Evolutionary conservation across 2,888 invertebrate species (phyloP).

Genomic region (Tipula confusa): DNA sequence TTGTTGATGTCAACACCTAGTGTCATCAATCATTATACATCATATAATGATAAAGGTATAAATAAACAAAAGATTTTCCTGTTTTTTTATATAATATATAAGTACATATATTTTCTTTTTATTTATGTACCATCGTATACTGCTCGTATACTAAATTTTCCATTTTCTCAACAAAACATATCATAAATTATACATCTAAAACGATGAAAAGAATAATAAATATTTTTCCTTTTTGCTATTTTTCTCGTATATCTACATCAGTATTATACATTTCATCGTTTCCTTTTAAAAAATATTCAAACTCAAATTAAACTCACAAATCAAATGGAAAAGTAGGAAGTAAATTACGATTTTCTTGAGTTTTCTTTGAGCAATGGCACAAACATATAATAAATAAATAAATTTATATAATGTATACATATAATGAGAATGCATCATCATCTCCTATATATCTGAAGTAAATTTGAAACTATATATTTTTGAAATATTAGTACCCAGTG

Average conservation of each 20-base stretch:
- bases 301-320: neutral
- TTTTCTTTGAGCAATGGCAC: neutral
- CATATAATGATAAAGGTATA: neutral
- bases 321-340: neutral
- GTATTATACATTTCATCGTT: neutral
- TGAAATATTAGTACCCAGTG: neutral
- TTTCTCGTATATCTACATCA: neutral
- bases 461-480: neutral
- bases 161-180: neutral
- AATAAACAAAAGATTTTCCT: neutral
- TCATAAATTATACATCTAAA: neutral
- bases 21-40: neutral
- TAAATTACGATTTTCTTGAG: neutral
- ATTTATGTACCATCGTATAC: neutral
- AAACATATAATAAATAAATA: constrained; percentile 3
- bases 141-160: neutral
- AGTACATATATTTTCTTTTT: neutral
- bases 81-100: neutral
- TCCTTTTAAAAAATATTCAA: neutral
- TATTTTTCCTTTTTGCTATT: neutral
- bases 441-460: neutral
- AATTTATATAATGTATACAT: neutral
- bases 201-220: constrained; percentile 7
- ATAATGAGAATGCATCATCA: neutral
- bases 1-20: neutral